Evolutionary conservation across 2,797 vertebrate species (phyloP).

Genomic region (Chelidonichthys spinosus): DNA sequence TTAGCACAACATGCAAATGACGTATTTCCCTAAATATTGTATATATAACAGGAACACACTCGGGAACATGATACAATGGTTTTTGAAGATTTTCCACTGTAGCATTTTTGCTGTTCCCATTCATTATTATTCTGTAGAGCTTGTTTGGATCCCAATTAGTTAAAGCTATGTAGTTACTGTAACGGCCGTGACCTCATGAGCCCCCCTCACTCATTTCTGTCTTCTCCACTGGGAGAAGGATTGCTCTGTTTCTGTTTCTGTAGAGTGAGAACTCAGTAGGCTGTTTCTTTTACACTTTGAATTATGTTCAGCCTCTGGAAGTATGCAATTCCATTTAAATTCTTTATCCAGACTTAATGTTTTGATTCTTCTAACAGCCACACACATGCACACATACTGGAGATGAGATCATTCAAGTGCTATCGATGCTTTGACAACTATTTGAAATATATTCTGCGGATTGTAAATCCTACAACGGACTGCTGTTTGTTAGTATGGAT

Average conservation of each 20-base stretch:
- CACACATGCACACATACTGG: slow-evolving; percentile 15
- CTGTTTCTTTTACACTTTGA: slow-evolving; percentile 36
- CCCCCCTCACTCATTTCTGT: slow-evolving; percentile 42
- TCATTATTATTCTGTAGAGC: slow-evolving; percentile 40
- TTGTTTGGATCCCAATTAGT: slow-evolving; percentile 63
- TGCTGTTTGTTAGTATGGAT: slow-evolving; percentile 41
- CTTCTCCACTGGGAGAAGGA: slow-evolving; percentile 35
- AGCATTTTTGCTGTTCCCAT: slow-evolving; percentile 19
- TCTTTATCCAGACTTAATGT: slow-evolving; percentile 11
- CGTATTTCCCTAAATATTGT: slow-evolving; percentile 8
- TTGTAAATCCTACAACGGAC: slow-evolving; percentile 9
- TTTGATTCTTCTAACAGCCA: slow-evolving; percentile 25
- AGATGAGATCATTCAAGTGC: slow-evolving; percentile 6
- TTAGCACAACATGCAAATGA: slow-evolving; percentile 26
- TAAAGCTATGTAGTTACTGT: slow-evolving; percentile 46
- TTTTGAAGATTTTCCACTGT: slow-evolving; percentile 21
- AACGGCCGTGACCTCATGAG: slow-evolving; percentile 47
- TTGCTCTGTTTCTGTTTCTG: slow-evolving; percentile 26
- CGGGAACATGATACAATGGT: slow-evolving; percentile 12
- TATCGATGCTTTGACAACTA: slow-evolving; percentile 30
- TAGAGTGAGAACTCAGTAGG: slow-evolving; percentile 5
- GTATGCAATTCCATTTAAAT: slow-evolving; percentile 26
- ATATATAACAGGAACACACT: slow-evolving; percentile 7
- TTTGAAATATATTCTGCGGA: slow-evolving; percentile 11
- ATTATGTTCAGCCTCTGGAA: slow-evolving; percentile 30